phyloP scores from a whole-genome alignment of 2,888 invertebrate genomes.

The Hydriomena furcata region DNA sequence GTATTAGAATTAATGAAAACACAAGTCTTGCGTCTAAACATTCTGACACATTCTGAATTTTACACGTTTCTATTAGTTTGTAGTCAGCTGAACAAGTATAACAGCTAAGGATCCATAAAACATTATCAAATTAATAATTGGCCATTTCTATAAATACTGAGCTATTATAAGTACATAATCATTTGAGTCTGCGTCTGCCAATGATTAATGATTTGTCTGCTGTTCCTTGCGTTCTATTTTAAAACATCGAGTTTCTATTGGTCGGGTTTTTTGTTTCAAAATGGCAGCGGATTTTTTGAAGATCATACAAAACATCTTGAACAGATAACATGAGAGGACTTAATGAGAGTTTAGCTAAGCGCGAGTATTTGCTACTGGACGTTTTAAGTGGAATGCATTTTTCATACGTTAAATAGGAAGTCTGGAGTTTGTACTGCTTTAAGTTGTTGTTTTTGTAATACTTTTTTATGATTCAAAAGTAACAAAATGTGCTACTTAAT shows the following conservation, averaged over 20 bases:
- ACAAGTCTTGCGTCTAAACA: conserved; percentile 41
- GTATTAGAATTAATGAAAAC: conserved; percentile 43
- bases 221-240: conserved; percentile 69
- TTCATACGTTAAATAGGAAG: conserved; percentile 67
- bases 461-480: conserved; percentile 7
- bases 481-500: neutral
- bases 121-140: conserved; percentile 17
- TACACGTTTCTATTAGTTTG: conserved; percentile 37
- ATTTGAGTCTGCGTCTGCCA: conserved; percentile 48
- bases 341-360: conserved; percentile 58
- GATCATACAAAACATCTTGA: conserved; percentile 70
- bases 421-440: conserved; percentile 29
- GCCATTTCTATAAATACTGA: conserved; percentile 25
- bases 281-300: conserved; percentile 75
- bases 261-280: conserved; percentile 66
- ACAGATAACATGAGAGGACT: conserved; percentile 60
- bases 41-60: conserved; percentile 26
- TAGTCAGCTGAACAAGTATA: conserved; percentile 33
- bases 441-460: conserved; percentile 13
- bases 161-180: conserved; percentile 39
- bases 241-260: conserved; percentile 63
- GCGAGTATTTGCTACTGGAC: conserved; percentile 63
- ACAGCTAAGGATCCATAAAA: conserved; percentile 30
- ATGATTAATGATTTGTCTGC: conserved; percentile 75
- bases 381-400: conserved; percentile 59